A percentile compares a stretch with the other conserved stretches of the same genome.
phyloP scores from a whole-genome alignment of 1,140 invertebrate genomes.

The Ostrea denselamellosa region DNA sequence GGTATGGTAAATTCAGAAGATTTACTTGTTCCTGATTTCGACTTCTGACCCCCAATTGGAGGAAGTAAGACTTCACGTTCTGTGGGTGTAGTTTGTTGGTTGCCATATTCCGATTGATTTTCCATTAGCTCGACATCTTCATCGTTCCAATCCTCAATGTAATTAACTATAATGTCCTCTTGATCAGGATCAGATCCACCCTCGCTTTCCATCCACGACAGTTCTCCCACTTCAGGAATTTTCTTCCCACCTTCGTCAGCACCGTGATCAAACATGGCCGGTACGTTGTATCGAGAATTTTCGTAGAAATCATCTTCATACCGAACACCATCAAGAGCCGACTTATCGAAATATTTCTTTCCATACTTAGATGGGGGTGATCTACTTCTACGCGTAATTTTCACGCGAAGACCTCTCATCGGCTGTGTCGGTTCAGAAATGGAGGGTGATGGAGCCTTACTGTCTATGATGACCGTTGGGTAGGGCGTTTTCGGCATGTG shows the following conservation, averaged over 20 bases:
- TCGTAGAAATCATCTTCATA: neutral
- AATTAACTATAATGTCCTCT: conserved; percentile 16
- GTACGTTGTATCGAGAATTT: conserved; percentile 2
- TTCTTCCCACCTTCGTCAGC: neutral
- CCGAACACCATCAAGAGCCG: conserved; percentile 40
- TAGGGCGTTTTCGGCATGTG: conserved; percentile 46
- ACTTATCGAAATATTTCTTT: conserved; percentile 47
- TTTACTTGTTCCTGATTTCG: conserved; percentile 4
- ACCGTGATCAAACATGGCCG: conserved; percentile 1
- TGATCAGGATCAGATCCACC: neutral
- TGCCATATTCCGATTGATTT: neutral
- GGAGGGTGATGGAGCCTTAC: neutral
- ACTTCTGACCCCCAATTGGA: conserved; percentile 9
- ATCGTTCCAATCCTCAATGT: conserved; percentile 9
- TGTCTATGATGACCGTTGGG: conserved; percentile 46
- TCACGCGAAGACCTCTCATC: conserved; percentile 41
- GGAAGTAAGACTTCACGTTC: conserved; percentile 1
- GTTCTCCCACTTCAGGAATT: conserved; percentile 4
- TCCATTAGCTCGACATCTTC: neutral
- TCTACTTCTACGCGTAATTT: conserved; percentile 27
- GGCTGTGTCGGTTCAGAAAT: conserved; percentile 35
- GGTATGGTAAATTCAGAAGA: neutral
- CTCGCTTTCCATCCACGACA: conserved; percentile 11
- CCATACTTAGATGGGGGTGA: conserved; percentile 33
- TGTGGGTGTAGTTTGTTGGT: neutral